Evolutionary conservation across 2,888 invertebrate genomes (phyloP), one percentile per base, ranked within the genome.

Genomic region (Aquatica leii): DNA sequence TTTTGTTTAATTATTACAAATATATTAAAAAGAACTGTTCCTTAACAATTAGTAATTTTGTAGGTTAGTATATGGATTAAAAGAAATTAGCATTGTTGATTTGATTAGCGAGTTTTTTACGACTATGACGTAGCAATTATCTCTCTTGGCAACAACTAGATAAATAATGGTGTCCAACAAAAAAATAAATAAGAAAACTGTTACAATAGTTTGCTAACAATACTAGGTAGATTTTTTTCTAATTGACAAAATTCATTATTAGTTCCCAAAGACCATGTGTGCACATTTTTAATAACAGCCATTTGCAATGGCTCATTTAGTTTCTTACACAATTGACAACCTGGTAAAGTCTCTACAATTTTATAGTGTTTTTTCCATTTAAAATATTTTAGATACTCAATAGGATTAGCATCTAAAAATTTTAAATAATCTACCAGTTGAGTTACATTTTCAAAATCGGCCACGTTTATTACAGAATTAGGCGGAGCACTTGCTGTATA

Each of bases 361-460:
- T 11, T 40, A 56, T 73, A 76, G 35, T 70, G 40, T 31, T 82
- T 82, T 72, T 86, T 86, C 87, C 87, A 87, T 62, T 77, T 71
- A 72, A 87, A 86, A 74, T 87, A 87, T 66, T 84, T 81, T 68
- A 86, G 84, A 77, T 86, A 87, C 43, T 83, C 77, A 5, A 80
- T 78, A 59, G 84, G 83, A 74, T n/a, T n/a, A n/a, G n/a, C n/a
- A n/a, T n/a, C n/a, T n/a, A n/a, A n/a, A n/a, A n/a, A n/a, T n/a
- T n/a, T 86, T 80, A 87, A 77, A 73, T 85, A 86, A 14, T 77
- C 76, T 0, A 85, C 86, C 41, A 88, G 77, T 12, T 82, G 78
- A 69, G 82, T 76, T 1, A 85, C 82, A 5, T 82, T 80, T 21
- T 77, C 74, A 74, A 86, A 87, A 69, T 86, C 84, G 62, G 84